Conservation (phyloP, 2,113 vertebrate genomes). For the Archilochus colubris region DNA sequence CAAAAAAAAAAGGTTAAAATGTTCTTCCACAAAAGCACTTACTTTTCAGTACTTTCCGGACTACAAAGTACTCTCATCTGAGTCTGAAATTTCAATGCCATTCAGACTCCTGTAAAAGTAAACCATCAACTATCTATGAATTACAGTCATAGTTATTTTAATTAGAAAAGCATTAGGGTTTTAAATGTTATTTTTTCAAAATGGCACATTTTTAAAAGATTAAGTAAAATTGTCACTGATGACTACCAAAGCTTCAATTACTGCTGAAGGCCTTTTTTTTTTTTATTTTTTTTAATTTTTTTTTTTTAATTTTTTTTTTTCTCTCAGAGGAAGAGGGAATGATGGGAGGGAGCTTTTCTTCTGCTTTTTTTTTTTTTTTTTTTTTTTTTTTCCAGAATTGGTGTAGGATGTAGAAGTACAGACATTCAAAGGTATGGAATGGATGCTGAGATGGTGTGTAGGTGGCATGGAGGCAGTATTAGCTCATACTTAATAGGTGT, state of each 20-base stretch:
- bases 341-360: background rate
- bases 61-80: conserved; percentile 36
- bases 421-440: conserved; percentile 50
- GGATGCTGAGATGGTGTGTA: conserved; percentile 16
- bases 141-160: conserved; percentile 67
- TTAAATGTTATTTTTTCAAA: conserved; percentile 60
- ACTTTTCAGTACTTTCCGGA: background rate
- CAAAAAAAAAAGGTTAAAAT: background rate
- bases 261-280: background rate
- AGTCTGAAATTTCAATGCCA: conserved; percentile 64
- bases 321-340: background rate
- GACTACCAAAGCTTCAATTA: conserved; percentile 61
- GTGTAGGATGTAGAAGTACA: conserved; percentile 61
- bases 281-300: background rate
- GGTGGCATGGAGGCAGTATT: conserved; percentile 63
- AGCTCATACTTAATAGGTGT: conserved; percentile 61
- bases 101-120: conserved; percentile 59
- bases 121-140: conserved; percentile 75
- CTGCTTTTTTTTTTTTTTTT: fast-evolving
- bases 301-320: background rate
- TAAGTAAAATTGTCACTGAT: conserved; percentile 66
- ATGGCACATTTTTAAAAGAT: conserved; percentile 69
- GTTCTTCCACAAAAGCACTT: background rate
- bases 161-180: conserved; percentile 65
- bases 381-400: background rate